Evolutionary conservation across 30 jellyfish, hydroid and myxozoan genomes (phyloP).

Genomic region (Catostylus mosaicus): DNA sequence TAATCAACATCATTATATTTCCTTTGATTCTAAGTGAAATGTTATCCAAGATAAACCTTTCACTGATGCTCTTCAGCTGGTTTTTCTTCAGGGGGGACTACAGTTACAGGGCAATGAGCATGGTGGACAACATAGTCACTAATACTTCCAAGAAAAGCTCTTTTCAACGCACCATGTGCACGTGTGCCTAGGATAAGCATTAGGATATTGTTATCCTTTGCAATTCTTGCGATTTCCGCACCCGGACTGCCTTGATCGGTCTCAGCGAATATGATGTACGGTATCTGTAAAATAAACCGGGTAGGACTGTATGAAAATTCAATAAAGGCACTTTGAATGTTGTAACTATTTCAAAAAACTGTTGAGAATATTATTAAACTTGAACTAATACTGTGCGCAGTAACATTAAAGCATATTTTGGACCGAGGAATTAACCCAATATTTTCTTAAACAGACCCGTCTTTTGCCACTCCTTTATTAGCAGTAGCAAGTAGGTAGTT

Average conservation of each 20-base stretch:
- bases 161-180: conserved; percentile 68
- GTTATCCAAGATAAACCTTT: neutral
- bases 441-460: too few relatives aligned
- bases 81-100: conserved; percentile 69
- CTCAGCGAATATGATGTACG: conserved; percentile 78
- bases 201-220: conserved; percentile 53
- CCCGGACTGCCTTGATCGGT: conserved; percentile 96
- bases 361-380: too few relatives aligned
- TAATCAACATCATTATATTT: neutral
- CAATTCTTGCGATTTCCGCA: conserved; percentile 60
- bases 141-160: conserved; percentile 86
- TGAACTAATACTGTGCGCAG: too few relatives aligned
- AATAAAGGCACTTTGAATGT: too few relatives aligned
- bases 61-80: conserved; percentile 18
- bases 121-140: conserved; percentile 90
- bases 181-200: conserved; percentile 80
- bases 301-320: too few relatives aligned
- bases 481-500: too few relatives aligned
- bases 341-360: too few relatives aligned
- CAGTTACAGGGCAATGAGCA: conserved; percentile 87
- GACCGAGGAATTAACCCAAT: too few relatives aligned
- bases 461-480: too few relatives aligned
- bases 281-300: too few relatives aligned
- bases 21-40: neutral
- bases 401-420: too few relatives aligned